Conservation (phyloP, 92 coral and sea anemone genomes). For the Micromussa lordhowensis region DNA sequence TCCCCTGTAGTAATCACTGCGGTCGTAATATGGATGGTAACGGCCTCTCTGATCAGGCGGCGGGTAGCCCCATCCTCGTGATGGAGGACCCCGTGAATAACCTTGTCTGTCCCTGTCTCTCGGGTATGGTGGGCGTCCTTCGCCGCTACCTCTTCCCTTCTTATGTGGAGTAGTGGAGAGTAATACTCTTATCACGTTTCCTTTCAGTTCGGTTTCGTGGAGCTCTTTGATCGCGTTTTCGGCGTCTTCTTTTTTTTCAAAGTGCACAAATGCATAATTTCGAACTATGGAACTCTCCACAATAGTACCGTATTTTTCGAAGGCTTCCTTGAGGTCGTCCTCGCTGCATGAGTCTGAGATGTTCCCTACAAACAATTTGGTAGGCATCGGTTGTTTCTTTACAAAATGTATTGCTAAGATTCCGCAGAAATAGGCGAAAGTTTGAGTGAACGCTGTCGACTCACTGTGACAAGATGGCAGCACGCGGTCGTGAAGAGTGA, state of each 20-base stretch:
- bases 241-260: constrained; percentile 73
- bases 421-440: not conserved
- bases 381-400: constrained; percentile 60
- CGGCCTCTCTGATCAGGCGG: constrained; percentile 32
- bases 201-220: constrained; percentile 67
- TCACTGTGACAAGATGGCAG: constrained; percentile 47
- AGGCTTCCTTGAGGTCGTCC: constrained; percentile 64
- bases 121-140: constrained; percentile 13
- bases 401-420: not conserved
- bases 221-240: constrained; percentile 76
- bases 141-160: constrained; percentile 54
- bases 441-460: constrained; percentile 6
- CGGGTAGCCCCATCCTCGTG: constrained; percentile 21
- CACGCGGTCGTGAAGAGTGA: constrained; percentile 37
- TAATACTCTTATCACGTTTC: constrained; percentile 66
- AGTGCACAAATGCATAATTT: constrained; percentile 73
- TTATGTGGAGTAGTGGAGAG: constrained; percentile 74
- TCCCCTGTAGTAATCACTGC: constrained; percentile 27
- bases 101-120: constrained; percentile 39
- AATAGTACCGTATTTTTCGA: constrained; percentile 70
- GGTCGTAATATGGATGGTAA: constrained; percentile 46
- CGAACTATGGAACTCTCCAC: constrained; percentile 67
- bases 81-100: constrained; percentile 28
- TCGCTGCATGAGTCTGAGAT: constrained; percentile 64
- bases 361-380: constrained; percentile 71